phyloP scores from a whole-genome alignment of 2,888 invertebrate species.

The Ochropleura plecta region DNA sequence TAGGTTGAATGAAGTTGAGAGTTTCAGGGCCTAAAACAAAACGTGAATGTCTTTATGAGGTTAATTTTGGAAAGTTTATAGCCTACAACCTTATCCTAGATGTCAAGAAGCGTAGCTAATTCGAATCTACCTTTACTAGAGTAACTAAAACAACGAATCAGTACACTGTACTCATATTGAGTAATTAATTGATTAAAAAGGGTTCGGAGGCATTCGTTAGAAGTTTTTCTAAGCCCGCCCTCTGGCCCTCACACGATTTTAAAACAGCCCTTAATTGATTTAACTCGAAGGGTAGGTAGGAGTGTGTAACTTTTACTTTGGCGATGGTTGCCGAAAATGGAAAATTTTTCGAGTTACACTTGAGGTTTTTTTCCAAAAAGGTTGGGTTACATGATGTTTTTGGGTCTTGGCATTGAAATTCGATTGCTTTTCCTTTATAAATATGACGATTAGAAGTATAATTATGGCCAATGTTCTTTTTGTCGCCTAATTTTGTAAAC shows the following conservation, averaged over 20 bases:
- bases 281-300: conserved; percentile 77
- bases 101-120: not conserved
- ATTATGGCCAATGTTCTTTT: not conserved
- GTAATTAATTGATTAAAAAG: conserved; percentile 89
- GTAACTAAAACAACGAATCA: conserved; percentile 66
- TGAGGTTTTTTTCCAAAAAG: conserved; percentile 41
- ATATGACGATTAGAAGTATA: not conserved
- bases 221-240: conserved; percentile 82
- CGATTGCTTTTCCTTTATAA: not conserved
- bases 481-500: not conserved
- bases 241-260: conserved; percentile 72
- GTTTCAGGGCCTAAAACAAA: not conserved
- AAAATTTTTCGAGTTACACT: conserved; percentile 55
- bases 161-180: conserved; percentile 82
- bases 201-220: conserved; percentile 85
- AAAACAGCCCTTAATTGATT: conserved; percentile 84
- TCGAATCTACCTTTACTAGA: not conserved
- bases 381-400: conserved; percentile 21
- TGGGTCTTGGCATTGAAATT: not conserved
- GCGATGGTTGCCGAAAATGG: conserved; percentile 54
- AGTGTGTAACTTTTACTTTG: conserved; percentile 66
- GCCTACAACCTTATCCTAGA: not conserved
- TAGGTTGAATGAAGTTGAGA: not conserved
- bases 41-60: not conserved
- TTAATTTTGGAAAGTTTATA: not conserved